phyloP scores from a whole-genome alignment of 1,140 invertebrate genomes.

The Papilio helenus region DNA sequence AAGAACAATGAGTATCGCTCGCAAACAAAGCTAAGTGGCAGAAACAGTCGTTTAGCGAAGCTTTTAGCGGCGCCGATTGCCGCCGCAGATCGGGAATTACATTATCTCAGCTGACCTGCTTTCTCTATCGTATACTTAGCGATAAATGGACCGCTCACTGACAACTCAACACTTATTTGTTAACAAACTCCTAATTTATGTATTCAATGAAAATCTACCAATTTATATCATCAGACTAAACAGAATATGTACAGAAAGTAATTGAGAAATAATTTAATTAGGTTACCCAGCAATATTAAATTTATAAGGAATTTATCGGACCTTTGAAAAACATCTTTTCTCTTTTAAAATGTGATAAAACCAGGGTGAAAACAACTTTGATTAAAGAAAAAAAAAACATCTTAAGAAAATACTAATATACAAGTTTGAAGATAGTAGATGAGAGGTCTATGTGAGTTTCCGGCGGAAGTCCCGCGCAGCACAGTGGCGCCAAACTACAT shows the following conservation, averaged over 20 bases:
- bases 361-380: background rate
- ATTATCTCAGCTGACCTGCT: constrained; percentile 7
- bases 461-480: background rate
- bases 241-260: background rate
- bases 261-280: too few species aligned
- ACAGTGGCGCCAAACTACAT: constrained; percentile 19
- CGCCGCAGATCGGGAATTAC: background rate
- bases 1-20: background rate
- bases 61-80: background rate
- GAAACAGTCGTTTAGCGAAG: constrained; percentile 4
- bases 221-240: background rate
- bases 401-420: background rate
- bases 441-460: background rate
- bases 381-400: background rate
- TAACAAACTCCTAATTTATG: background rate
- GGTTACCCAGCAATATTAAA: too few species aligned
- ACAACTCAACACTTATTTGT: background rate
- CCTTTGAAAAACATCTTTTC: too few species aligned
- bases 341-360: too few species aligned
- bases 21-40: background rate
- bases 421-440: constrained; percentile 19
- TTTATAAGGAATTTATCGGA: too few species aligned
- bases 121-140: background rate
- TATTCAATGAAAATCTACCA: background rate
- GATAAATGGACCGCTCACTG: background rate